Percentiles rank a stretch among this genome's conserved stretches.
phyloP scores from a whole-genome alignment of 1,140 invertebrate genomes.

The Samia ricini region DNA sequence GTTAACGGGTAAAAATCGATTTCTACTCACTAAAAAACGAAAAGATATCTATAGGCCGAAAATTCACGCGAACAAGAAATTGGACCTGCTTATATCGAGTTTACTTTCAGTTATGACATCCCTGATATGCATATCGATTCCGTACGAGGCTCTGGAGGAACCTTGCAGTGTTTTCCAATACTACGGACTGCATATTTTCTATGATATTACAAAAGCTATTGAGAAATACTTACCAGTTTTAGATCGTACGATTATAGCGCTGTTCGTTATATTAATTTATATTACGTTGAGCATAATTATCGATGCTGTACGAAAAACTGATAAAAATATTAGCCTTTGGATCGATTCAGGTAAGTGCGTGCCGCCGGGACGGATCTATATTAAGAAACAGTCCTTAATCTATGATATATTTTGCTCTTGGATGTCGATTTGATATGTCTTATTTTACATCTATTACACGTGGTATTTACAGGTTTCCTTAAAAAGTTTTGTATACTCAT shows the following conservation, averaged over 20 bases:
- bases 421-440: neutral
- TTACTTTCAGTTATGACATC: neutral
- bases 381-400: neutral
- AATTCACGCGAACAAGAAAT: neutral
- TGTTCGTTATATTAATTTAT: neutral
- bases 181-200: neutral
- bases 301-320: neutral
- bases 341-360: neutral
- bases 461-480: too few species aligned
- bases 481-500: too few species aligned
- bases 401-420: neutral
- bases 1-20: neutral
- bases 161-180: neutral
- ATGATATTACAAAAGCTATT: neutral
- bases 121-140: neutral
- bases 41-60: neutral
- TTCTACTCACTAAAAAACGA: neutral
- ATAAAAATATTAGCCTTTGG: neutral
- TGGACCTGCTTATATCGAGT: neutral
- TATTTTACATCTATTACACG: neutral
- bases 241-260: neutral
- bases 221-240: neutral
- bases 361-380: neutral
- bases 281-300: neutral
- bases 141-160: neutral